Base-by-base conservation (phyloP, 2,888 invertebrate genomes). In the Glaucopsyche alexis region DNA sequence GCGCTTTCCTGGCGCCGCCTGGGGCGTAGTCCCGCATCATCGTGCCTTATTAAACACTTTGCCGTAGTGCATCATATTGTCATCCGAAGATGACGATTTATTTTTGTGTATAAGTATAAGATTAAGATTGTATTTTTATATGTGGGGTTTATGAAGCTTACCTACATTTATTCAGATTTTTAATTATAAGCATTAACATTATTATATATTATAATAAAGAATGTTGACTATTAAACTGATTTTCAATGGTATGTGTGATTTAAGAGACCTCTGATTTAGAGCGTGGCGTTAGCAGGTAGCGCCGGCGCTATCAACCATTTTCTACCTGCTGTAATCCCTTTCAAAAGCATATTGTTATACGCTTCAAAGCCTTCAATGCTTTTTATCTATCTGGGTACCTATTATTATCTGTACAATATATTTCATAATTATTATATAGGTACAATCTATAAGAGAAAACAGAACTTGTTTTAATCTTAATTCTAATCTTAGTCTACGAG, bases 51-150 rank as follows among this genome's bases (percentile, higher is more conserved):
- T 74, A 83, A 87, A 87, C 87, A 91, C 87, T 86, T 86, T 89
- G 91, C 90, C 92, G 90, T 89, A 90, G 93, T 92, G 92, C 91
- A 91, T 92, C 90, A 92, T 82, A 85, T 60, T 60, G 29, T 90
- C 87, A 83, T 90, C 86, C 83, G 77, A 80, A 84, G 85, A 89
- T 87, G 91, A 88, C 84, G 81, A 85, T 86, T 84, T 91, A 91
- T 91, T 92, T 85, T 92, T 91, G 90, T 90, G 89, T 88, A 90
- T 88, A 88, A 86, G 83, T 80, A 76, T 81, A 81, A 79, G 77
- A 78, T 76, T 89, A 87, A 86, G 84, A 89, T 82, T 89, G 91
- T 92, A 93, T 93, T 93, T 93, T 93, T 93, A 88, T 93, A 93
- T 88, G 89, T 89, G 87, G 86, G 87, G 84, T 91, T 91, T 90